These are phyloP conservation scores for Ascidia mentula DNA, from an alignment of 23 tunicate species.

Conservation along the genomic window DNA sequence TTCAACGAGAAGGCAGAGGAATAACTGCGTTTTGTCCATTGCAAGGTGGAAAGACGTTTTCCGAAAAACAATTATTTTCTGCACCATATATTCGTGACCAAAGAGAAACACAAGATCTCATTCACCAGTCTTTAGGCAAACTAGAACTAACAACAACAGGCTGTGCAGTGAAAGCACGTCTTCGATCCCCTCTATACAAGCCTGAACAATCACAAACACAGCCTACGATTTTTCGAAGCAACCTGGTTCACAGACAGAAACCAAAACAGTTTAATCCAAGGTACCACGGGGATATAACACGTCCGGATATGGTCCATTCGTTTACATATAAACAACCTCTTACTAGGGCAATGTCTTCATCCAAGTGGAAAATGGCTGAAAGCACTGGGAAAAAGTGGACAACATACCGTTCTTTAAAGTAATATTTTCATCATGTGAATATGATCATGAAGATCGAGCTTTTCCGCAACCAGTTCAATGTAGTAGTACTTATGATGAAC, in stretches of 20 bases:
- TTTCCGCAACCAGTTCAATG: no score
- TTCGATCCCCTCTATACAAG: constrained; percentile 60
- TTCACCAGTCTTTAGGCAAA: constrained; percentile 50
- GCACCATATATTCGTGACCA: no score
- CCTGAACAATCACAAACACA: constrained; percentile 21
- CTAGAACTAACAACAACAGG: constrained; percentile 30
- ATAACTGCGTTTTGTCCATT: no score
- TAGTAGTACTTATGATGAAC: no score
- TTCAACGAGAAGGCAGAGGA: no score
- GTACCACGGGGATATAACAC: constrained; percentile 57
- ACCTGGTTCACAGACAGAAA: constrained; percentile 9
- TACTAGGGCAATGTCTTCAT: background rate
- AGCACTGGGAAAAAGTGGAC: background rate
- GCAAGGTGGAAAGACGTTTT: no score
- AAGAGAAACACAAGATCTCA: no score
- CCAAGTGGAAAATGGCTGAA: background rate
- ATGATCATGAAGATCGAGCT: no score
- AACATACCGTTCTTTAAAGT: background rate
- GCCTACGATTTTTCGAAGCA: constrained; percentile 54
- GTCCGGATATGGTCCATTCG: constrained; percentile 43
- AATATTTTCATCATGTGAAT: no score
- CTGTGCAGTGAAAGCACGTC: constrained; percentile 34
- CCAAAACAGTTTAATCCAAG: constrained; percentile 46
- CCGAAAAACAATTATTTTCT: no score
- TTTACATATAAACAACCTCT: constrained; percentile 42